Conservation (phyloP, 2,113 vertebrate species). For the human (Homo sapiens) region GRCh38 chr9:753001-753500, state of each 20-base stretch:
- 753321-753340: background rate
- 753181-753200: conserved; percentile 19
- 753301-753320: background rate
- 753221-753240: conserved; percentile 17
- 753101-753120: background rate
- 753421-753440: no score
- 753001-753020: background rate
- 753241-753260: background rate
- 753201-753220: background rate
- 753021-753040: background rate
- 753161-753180: conserved; percentile 34
- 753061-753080: background rate
- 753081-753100: background rate
- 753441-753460: no score
- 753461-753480: no score
- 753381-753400: no score
- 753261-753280: background rate
- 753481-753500: no score
- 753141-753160: background rate
- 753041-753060: background rate
- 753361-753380: background rate
- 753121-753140: background rate
- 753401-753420: no score
- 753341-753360: background rate
- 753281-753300: background rate